These are phyloP conservation scores for Brachypterus glaber DNA, from an alignment of 2,888 invertebrate genomes.

Conservation along the genomic window DNA sequence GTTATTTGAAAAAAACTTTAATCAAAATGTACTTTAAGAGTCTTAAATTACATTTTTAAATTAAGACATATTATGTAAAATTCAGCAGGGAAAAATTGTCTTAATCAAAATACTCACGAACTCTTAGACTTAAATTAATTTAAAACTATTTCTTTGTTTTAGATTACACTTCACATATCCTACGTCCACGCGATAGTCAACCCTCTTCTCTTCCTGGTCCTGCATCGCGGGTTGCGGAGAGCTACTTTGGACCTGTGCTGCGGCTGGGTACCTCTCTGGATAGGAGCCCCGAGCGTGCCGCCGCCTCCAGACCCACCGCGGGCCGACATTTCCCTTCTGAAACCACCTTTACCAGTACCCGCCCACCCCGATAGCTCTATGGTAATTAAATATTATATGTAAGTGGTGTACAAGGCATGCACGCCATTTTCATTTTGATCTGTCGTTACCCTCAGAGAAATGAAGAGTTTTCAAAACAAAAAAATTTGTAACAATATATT, in stretches of 20 bases:
- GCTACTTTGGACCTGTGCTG: constrained; percentile 67
- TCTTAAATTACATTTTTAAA: no score
- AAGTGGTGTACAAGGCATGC: constrained; percentile 39
- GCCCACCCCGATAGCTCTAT: constrained; percentile 44
- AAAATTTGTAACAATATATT: no score
- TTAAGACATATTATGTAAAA: no score
- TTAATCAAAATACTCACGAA: no score
- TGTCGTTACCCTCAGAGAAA: no score
- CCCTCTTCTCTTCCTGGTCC: constrained; percentile 67
- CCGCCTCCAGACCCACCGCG: constrained; percentile 52
- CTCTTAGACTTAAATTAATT: no score
- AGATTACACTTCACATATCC: constrained; percentile 79
- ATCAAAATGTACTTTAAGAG: no score
- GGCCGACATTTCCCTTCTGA: constrained; percentile 51
- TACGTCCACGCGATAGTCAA: constrained; percentile 81
- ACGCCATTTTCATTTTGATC: constrained; percentile 11
- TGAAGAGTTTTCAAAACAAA: no score
- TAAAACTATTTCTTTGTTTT: no score
- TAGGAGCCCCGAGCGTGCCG: constrained; percentile 40
- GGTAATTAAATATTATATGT: constrained; percentile 48
- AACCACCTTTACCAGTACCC: constrained; percentile 50
- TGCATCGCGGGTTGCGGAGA: constrained; percentile 65
- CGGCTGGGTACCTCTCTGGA: constrained; percentile 45
- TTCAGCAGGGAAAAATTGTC: no score
- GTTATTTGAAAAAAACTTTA: no score